Conservation (phyloP, 2,888 invertebrate genomes). For the Zygogramma bicolorata region DNA sequence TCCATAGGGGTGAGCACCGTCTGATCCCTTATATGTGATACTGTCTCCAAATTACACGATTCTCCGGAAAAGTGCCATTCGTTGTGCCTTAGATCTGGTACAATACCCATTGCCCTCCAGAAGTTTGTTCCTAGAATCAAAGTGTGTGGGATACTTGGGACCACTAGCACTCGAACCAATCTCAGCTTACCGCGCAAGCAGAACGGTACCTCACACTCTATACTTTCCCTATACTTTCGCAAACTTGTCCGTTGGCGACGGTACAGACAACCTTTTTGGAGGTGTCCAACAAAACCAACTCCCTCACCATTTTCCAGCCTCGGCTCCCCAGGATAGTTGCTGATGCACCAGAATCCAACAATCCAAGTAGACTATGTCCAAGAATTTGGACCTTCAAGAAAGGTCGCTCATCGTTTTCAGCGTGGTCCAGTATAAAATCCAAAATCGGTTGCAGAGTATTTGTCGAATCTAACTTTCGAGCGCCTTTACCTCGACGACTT, state of each 20-base stretch:
- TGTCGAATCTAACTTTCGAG: no score
- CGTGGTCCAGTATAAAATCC: no score
- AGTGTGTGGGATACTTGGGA: conserved; percentile 19
- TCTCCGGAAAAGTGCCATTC: no score
- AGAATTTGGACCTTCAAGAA: no score
- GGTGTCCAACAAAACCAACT: conserved; percentile 21
- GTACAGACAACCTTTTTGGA: conserved; percentile 10
- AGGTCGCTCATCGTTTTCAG: no score
- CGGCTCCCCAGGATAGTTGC: conserved; percentile 25
- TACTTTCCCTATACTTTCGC: conserved; percentile 28
- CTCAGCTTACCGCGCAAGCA: conserved; percentile 19
- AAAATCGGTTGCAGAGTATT: no score
- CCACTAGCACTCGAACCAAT: conserved; percentile 20
- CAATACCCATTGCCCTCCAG: not conserved
- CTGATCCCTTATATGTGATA: no score
- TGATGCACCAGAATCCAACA: conserved; percentile 35
- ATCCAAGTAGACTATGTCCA: conserved; percentile 13
- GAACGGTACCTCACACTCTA: conserved; percentile 21
- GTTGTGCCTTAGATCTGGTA: conserved; percentile 11
- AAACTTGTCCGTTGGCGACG: conserved; percentile 32
- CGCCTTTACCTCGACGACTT: no score
- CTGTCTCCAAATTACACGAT: no score
- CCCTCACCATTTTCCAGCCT: conserved; percentile 31
- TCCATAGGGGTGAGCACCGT: no score
- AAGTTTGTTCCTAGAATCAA: conserved; percentile 16